phyloP scores from a whole-genome alignment of 2,888 invertebrate genomes.

The Noctuana brunneofusca region DNA sequence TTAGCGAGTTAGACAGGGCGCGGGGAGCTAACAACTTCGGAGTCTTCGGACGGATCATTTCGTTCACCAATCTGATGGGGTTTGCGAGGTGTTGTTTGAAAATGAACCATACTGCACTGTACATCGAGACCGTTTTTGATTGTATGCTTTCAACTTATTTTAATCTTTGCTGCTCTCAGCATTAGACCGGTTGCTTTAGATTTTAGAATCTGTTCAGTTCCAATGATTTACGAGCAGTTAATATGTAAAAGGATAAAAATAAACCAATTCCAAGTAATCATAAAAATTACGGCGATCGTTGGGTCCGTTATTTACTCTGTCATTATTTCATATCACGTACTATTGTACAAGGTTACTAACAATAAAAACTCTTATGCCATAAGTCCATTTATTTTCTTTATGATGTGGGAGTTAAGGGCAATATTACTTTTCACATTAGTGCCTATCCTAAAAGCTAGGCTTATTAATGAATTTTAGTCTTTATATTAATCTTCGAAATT shows the following conservation, averaged over 20 bases:
- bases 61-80: constrained; percentile 56
- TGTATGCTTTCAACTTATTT: constrained; percentile 13
- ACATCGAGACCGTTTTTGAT: constrained; percentile 13
- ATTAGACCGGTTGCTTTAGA: constrained; percentile 12
- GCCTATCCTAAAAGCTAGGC: no score
- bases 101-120: constrained; percentile 37
- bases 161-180: constrained; percentile 19
- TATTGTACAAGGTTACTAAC: not conserved
- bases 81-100: constrained; percentile 38
- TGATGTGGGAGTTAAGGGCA: not conserved
- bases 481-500: no score
- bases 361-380: constrained; percentile 14
- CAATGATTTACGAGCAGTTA: constrained; percentile 9
- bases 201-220: constrained; percentile 2
- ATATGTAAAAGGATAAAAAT: not conserved
- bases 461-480: no score
- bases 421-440: no score
- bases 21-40: constrained; percentile 70
- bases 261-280: constrained; percentile 11
- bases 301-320: not conserved
- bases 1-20: constrained; percentile 57
- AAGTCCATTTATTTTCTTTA: not conserved
- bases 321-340: constrained; percentile 12
- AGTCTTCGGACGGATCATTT: constrained; percentile 78
- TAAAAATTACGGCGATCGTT: constrained; percentile 8